Evolutionary conservation across 2,797 vertebrate species (phyloP).

Genomic region (Hoplostethus mediterraneus): DNA sequence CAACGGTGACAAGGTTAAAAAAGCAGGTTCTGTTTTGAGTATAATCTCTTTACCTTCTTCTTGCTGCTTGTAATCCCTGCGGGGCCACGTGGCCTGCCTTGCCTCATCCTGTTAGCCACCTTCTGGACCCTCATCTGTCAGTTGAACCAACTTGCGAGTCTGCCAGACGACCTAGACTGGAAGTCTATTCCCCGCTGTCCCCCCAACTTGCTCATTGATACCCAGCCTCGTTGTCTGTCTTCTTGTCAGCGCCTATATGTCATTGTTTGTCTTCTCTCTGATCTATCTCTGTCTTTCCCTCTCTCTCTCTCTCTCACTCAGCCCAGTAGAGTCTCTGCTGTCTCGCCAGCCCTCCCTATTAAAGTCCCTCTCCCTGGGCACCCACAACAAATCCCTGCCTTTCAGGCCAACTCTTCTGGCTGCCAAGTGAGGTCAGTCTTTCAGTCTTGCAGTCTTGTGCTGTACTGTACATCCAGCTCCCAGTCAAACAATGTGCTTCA

Average conservation of each 20-base stretch:
- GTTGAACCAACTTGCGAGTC: slow-evolving; percentile 53
- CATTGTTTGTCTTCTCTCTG: slow-evolving; percentile 1
- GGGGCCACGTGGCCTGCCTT: slow-evolving; percentile 86
- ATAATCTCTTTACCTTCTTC: slow-evolving; percentile 94
- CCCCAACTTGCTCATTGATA: slow-evolving; percentile 29
- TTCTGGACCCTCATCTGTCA: slow-evolving; percentile 91
- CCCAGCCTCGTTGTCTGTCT: slow-evolving; percentile 13
- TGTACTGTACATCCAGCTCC: slow-evolving; percentile 21
- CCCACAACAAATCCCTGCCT: slow-evolving; percentile 35
- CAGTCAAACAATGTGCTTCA: slow-evolving; percentile 50
- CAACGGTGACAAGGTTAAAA: slow-evolving; percentile 87
- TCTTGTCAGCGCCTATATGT: too few species aligned
- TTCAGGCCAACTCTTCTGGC: slow-evolving; percentile 27
- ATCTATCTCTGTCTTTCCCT: neutral
- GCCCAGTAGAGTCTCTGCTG: neutral
- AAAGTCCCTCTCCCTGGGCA: slow-evolving; percentile 1
- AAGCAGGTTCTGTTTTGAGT: slow-evolving; percentile 85
- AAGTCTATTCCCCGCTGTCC: slow-evolving; percentile 33
- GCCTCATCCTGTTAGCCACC: slow-evolving; percentile 95
- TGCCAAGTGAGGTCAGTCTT: slow-evolving; percentile 44
- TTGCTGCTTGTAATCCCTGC: slow-evolving; percentile 91
- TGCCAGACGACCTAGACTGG: slow-evolving; percentile 37
- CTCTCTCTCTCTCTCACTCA: slow-evolving; percentile 8
- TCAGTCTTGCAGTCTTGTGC: slow-evolving; percentile 10
- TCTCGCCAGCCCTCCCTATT: neutral